These are phyloP conservation scores for Dicaeum eximium DNA, from an alignment of 2,113 vertebrate genomes.

Conservation along the genomic window DNA sequence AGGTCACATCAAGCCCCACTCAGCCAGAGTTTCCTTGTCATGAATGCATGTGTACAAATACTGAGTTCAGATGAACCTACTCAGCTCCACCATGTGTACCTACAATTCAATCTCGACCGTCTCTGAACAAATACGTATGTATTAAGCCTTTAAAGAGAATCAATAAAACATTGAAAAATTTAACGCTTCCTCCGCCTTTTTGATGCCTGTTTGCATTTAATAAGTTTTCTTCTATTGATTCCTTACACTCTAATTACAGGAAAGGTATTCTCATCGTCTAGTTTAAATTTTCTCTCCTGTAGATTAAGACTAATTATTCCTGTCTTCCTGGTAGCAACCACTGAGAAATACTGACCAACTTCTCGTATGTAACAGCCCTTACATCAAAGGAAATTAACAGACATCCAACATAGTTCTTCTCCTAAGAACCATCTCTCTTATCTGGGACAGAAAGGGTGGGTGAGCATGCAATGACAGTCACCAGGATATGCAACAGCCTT, in stretches of 20 bases:
- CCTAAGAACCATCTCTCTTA: neutral
- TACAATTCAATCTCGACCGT: neutral
- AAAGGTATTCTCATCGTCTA: neutral
- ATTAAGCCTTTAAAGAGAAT: neutral
- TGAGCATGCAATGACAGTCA: no score
- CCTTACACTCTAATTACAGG: neutral
- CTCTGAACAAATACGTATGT: neutral
- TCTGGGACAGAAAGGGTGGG: neutral
- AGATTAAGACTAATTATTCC: neutral
- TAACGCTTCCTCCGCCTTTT: neutral
- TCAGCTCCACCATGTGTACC: neutral
- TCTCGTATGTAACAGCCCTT: neutral
- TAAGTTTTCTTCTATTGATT: neutral
- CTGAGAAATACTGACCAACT: neutral
- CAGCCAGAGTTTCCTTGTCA: neutral
- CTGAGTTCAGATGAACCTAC: neutral
- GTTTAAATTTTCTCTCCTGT: neutral
- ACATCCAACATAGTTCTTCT: neutral
- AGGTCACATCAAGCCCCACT: no score
- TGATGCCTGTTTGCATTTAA: neutral
- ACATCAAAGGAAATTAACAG: neutral
- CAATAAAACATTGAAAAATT: neutral
- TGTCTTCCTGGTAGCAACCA: neutral
- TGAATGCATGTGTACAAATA: neutral
- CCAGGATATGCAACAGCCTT: no score